These are phyloP conservation scores for Sardina pilchardus DNA, from an alignment of 2,113 vertebrate species.

Conservation along the genomic window DNA sequence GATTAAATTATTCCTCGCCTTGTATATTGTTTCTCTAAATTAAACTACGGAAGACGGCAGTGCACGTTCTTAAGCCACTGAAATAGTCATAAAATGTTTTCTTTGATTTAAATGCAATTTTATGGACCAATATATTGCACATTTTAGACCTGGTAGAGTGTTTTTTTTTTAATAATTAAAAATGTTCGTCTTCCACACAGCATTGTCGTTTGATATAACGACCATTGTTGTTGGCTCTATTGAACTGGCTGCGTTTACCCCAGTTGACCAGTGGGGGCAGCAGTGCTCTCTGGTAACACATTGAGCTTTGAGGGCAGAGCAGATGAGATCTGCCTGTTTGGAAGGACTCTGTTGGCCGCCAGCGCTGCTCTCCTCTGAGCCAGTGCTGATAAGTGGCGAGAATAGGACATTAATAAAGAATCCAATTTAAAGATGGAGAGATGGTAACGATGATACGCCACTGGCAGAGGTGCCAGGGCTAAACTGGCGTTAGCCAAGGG, in stretches of 20 bases:
- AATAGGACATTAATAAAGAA: conserved; percentile 7
- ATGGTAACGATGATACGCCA: not conserved
- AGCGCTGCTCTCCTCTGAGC: not conserved
- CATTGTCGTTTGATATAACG: not conserved
- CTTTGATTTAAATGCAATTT: not conserved
- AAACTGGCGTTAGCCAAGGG: not conserved
- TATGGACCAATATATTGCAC: not conserved
- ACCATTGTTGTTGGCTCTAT: not conserved
- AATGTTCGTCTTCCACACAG: not conserved
- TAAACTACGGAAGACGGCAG: not conserved
- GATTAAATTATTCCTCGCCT: not conserved
- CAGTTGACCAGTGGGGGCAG: not conserved
- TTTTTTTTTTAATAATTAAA: not conserved
- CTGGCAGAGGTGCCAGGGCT: not conserved
- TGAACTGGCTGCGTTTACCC: not conserved
- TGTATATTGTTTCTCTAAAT: not conserved
- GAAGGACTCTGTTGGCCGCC: not conserved
- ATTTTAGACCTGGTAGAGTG: not conserved
- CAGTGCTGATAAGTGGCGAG: not conserved
- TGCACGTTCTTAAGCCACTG: not conserved
- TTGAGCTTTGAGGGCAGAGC: not conserved
- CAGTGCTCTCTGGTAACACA: not conserved
- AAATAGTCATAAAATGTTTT: not conserved
- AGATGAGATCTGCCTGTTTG: conserved; percentile 10
- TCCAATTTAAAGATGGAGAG: conserved; percentile 5